A percentile compares a stretch with the other conserved stretches of the same genome.
phyloP scores from a whole-genome alignment of 2,797 vertebrate species.

The Sphenopsis melanotis region DNA sequence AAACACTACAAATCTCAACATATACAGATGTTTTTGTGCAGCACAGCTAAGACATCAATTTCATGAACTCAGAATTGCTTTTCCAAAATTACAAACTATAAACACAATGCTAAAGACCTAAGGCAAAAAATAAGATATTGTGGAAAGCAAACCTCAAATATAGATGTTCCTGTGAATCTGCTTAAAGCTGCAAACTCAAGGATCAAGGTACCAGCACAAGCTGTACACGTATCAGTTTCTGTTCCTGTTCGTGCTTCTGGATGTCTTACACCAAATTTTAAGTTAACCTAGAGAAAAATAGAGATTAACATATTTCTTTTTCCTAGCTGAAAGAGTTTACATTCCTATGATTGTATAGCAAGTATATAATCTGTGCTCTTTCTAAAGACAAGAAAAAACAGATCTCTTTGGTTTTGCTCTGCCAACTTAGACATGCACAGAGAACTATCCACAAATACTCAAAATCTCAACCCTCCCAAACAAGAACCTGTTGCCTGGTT shows the following conservation, averaged over 20 bases:
- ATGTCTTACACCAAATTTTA: conserved; percentile 91
- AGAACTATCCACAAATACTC: background rate
- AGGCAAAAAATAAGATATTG: background rate
- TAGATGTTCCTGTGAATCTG: conserved; percentile 92
- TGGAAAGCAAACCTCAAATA: conserved; percentile 89
- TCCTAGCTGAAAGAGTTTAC: background rate
- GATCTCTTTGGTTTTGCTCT: background rate
- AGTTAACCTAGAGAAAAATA: conserved; percentile 83
- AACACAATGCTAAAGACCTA: background rate
- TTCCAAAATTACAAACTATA: background rate
- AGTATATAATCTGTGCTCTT: background rate
- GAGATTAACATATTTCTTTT: background rate
- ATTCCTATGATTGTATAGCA: background rate
- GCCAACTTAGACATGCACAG: background rate
- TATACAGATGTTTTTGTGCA: background rate
- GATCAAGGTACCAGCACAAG: conserved; percentile 96
- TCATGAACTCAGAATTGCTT: background rate
- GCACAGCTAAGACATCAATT: background rate
- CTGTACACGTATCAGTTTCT: conserved; percentile 97
- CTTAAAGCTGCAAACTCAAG: conserved; percentile 97
- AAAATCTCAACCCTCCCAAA: background rate
- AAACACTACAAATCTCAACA: background rate
- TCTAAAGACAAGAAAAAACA: background rate
- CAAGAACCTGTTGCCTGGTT: background rate
- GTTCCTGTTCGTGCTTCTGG: conserved; percentile 94